Percentiles rank a stretch among this genome's conserved stretches.
phyloP scores from a whole-genome alignment of 2,888 invertebrate species.

The Rosalia funebris region DNA sequence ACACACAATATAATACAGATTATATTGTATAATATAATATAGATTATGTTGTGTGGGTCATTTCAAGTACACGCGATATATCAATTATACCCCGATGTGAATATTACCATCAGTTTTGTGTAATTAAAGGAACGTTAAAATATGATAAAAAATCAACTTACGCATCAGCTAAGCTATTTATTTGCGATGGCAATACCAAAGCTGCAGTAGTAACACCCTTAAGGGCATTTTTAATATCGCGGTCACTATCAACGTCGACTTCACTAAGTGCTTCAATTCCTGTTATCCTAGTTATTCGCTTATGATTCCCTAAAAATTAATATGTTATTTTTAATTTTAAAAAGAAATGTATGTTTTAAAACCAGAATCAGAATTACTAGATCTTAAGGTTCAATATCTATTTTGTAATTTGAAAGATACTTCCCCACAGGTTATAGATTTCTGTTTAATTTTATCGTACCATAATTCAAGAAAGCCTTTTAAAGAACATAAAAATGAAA shows the following conservation, averaged over 20 bases:
- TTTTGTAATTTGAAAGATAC: too few species aligned
- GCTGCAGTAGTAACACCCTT: slow-evolving; percentile 52
- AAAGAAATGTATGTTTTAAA: background rate
- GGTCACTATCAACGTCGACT: slow-evolving; percentile 61
- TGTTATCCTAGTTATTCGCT: slow-evolving; percentile 52
- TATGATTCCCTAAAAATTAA: slow-evolving; percentile 42
- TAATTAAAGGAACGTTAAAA: too few species aligned
- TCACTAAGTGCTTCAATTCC: slow-evolving; percentile 59
- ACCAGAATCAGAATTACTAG: background rate
- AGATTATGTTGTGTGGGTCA: too few species aligned
- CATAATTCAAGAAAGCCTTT: too few species aligned
- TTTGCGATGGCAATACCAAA: slow-evolving; percentile 57
- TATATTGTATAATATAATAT: too few species aligned
- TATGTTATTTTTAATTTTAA: background rate
- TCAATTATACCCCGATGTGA: too few species aligned
- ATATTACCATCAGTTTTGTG: too few species aligned
- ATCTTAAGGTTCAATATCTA: too few species aligned
- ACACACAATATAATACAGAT: too few species aligned
- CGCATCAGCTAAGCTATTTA: slow-evolving; percentile 57
- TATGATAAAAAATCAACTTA: slow-evolving; percentile 27
- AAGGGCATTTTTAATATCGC: slow-evolving; percentile 55
- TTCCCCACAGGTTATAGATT: too few species aligned
- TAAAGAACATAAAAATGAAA: background rate
- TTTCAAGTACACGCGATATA: too few species aligned
- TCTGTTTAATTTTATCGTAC: too few species aligned